Percentiles rank a stretch among this genome's conserved stretches.
Evolutionary conservation across 2,888 invertebrate genomes (phyloP).

Genomic region (Cryptus viduatorius): DNA sequence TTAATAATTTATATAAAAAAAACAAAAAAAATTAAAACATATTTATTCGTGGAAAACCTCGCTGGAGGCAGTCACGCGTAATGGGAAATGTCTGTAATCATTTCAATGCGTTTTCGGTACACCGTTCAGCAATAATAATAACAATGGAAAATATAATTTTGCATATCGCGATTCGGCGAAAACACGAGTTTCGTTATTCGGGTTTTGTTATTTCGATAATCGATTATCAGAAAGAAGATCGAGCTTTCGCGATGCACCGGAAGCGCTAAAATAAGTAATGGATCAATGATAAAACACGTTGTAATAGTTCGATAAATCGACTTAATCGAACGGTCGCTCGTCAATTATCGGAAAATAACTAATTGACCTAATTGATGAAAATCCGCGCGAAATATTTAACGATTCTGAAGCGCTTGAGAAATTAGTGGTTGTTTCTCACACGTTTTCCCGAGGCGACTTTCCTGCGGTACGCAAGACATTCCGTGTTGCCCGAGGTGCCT

Average conservation of each 20-base stretch:
- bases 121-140: not conserved
- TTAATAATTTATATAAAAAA: not conserved
- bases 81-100: not conserved
- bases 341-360: not conserved
- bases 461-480: not conserved
- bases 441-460: constrained; percentile 1
- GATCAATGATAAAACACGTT: not conserved
- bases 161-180: not conserved
- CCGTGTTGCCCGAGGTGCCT: constrained; percentile 9
- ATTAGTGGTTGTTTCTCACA: constrained; percentile 34
- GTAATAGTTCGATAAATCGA: not conserved
- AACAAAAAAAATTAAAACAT: not conserved
- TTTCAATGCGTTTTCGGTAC: not conserved
- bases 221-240: not conserved
- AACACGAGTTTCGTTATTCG: not conserved
- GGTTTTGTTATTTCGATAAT: not conserved
- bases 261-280: not conserved
- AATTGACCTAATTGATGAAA: not conserved
- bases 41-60: not conserved
- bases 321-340: not conserved
- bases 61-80: not conserved
- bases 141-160: not conserved
- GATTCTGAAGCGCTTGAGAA: not conserved
- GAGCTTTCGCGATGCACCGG: not conserved
- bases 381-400: constrained; percentile 11